Base-by-base conservation (phyloP, 2,113 vertebrate species). In the Tursiops truncatus region DNA sequence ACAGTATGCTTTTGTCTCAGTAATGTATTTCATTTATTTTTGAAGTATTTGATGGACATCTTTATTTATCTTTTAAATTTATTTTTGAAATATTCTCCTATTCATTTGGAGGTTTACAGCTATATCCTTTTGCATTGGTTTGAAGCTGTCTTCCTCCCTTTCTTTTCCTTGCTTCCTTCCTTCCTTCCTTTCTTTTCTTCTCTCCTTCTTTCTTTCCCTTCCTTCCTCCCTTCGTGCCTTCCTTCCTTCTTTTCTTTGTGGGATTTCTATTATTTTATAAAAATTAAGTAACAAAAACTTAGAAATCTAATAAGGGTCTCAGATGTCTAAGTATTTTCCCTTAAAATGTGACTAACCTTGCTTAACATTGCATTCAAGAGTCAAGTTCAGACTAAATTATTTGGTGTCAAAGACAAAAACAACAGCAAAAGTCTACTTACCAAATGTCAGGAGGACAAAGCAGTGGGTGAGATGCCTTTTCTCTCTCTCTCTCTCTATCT, bases 221-320 rank as follows among this genome's bases (percentile, higher is more conserved):
- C 8, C 0, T 74, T 1, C 2, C 18, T 28, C 31, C 3, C 20
- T n/a, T 31, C 15, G 5, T 53, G 53, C 53, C 53, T 53, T 11
- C 33, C 5, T 41, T 60, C 9, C 53, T 63, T 41, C n/a, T 53
- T 53, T 53, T 53, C 26, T 71, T 60, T 81, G n/a, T 89, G 38
- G 11, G n/a, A 80, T 96, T 97, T 89, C 56, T 91, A 79, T 74
- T 28, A 92, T 89, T 65, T 87, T n/a, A 70, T 50, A 96, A 92
- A 94, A 93, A 94, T 81, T 25, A 95, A 81, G 6, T 79, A 65
- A 56, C 36, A 84, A 68, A 82, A 93, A 85, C 58, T 87, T 83
- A 89, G 76, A 96, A 92, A 94, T 38, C 56, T 84, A 71, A 33
- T 86, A 86, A 89, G 44, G 4, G n/a, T 94, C 58, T 84, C 26